These are phyloP conservation scores for Malachius bipustulatus DNA, from an alignment of 2,888 invertebrate genomes.

Conservation along the genomic window DNA sequence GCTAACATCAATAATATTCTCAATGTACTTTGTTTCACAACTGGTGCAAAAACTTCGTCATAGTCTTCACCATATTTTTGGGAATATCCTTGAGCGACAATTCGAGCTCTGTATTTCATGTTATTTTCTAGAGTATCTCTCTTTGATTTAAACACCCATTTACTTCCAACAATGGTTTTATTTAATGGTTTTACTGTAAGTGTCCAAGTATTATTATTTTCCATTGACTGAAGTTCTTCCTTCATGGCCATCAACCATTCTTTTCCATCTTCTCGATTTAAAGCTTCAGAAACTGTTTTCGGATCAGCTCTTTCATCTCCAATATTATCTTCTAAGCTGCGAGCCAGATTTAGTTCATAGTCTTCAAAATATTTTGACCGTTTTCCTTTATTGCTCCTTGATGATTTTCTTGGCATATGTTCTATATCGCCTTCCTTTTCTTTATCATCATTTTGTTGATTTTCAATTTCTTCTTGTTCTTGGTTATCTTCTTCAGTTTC, in stretches of 20 bases:
- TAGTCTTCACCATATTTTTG: slow-evolving; percentile 12
- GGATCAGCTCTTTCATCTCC: not conserved
- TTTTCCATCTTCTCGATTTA: slow-evolving; percentile 4
- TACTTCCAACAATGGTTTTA: slow-evolving; percentile 4
- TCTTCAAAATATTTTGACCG: not conserved
- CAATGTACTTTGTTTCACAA: slow-evolving; percentile 8
- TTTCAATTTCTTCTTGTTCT: not conserved
- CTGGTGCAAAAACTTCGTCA: slow-evolving; percentile 12
- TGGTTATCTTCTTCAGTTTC: not conserved
- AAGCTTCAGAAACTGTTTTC: not conserved
- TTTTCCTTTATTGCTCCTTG: no score
- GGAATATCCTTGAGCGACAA: slow-evolving; percentile 12
- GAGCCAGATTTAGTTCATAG: not conserved
- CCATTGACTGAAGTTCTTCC: slow-evolving; percentile 2
- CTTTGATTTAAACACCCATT: slow-evolving; percentile 13
- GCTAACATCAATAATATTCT: slow-evolving; percentile 9
- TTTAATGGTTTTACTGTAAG: not conserved
- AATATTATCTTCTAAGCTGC: not conserved
- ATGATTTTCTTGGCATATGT: not conserved
- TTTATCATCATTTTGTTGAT: not conserved
- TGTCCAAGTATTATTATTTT: slow-evolving; percentile 1
- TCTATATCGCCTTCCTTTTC: not conserved
- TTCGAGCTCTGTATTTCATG: slow-evolving; percentile 8
- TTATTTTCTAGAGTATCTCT: not conserved
- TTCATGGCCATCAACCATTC: slow-evolving; percentile 5